A percentile compares a stretch with the other conserved stretches of the same genome.
Conservation (phyloP, 2,888 invertebrate genomes). For the Dexiosoma caninum region DNA sequence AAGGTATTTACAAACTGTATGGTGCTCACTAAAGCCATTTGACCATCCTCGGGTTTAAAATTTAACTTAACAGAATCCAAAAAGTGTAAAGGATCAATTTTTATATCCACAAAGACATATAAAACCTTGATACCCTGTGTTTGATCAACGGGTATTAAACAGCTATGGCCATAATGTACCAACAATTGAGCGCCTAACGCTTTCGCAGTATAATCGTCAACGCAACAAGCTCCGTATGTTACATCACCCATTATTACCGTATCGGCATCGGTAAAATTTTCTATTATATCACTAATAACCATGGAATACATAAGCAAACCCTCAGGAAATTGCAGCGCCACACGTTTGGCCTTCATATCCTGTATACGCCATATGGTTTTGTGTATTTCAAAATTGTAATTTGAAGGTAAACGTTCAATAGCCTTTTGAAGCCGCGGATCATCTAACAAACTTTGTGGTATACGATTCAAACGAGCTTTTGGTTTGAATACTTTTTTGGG, state of each 20-base stretch:
- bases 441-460: conserved; percentile 88
- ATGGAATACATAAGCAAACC: conserved; percentile 95
- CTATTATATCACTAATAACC: conserved; percentile 94
- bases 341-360: conserved; percentile 88
- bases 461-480: conserved; percentile 85
- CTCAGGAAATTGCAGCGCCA: conserved; percentile 98
- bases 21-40: conserved; percentile 94
- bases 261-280: conserved; percentile 91
- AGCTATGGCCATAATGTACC: conserved; percentile 99
- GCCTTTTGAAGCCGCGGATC: conserved; percentile 86
- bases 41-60: conserved; percentile 81
- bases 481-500: conserved; percentile 89
- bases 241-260: conserved; percentile 99
- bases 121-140: conserved; percentile 93
- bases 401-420: conserved; percentile 87
- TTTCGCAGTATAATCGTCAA: conserved; percentile 96
- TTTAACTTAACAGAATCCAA: conserved; percentile 91
- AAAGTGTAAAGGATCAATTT: conserved; percentile 95
- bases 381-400: conserved; percentile 98
- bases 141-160: conserved; percentile 92
- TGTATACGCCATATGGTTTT: conserved; percentile 98
- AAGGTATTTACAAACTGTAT: conserved; percentile 98
- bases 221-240: conserved; percentile 99
- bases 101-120: conserved; percentile 99
- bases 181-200: conserved; percentile 93